Conservation (phyloP, 2,888 invertebrate species). For the Acrocyrtus sp. region DNA sequence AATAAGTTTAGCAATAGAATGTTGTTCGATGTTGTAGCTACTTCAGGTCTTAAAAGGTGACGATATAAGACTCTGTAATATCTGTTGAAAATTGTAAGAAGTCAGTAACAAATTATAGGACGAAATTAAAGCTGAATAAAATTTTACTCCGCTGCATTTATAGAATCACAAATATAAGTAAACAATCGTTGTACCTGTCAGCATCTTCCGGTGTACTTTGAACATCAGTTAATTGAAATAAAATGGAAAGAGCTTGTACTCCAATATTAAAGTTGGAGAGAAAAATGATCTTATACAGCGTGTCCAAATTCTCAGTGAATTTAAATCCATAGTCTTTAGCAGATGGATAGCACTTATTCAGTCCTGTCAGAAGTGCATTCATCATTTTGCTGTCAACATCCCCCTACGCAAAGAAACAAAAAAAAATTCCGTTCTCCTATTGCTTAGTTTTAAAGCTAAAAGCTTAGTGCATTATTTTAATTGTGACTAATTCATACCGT, state of each 20-base stretch:
- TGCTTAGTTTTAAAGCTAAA: slow-evolving; percentile 4
- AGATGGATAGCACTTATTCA: slow-evolving; percentile 86
- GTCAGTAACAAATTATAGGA: no score
- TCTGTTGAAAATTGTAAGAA: no score
- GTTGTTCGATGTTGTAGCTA: slow-evolving; percentile 76
- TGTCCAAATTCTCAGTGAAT: slow-evolving; percentile 75
- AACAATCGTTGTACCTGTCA: slow-evolving; percentile 71
- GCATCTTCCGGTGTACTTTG: slow-evolving; percentile 67
- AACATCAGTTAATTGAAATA: slow-evolving; percentile 74
- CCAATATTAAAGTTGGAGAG: slow-evolving; percentile 78
- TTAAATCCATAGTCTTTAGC: slow-evolving; percentile 73
- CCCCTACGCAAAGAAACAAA: slow-evolving; percentile 68
- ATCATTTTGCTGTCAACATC: slow-evolving; percentile 86
- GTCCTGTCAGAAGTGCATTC: slow-evolving; percentile 83
- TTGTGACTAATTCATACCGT: slow-evolving; percentile 72
- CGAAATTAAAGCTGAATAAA: no score
- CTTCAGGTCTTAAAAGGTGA: slow-evolving; percentile 81
- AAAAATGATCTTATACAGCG: slow-evolving; percentile 84
- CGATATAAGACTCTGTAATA: slow-evolving; percentile 91
- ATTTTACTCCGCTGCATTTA: neutral
- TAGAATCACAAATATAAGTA: no score
- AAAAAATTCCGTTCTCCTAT: no score
- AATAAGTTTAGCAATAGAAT: slow-evolving; percentile 83
- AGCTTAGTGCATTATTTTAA: slow-evolving; percentile 1
- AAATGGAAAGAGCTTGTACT: slow-evolving; percentile 72